These are phyloP conservation scores for Ichneumoninae sp. DNA, from an alignment of 2,888 invertebrate genomes.

Conservation along the genomic window DNA sequence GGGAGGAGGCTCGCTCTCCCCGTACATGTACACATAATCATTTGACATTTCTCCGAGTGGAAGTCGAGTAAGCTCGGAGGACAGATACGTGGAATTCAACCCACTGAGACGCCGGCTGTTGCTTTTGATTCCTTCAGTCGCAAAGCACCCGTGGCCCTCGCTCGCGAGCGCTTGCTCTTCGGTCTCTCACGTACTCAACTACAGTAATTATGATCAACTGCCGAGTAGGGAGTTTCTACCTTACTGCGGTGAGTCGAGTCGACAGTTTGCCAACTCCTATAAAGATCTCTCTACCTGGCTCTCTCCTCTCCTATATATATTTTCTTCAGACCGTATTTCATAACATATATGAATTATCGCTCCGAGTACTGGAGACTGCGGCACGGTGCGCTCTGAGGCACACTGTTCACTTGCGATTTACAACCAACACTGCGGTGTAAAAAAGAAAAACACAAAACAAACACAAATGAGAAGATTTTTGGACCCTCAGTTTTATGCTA, in stretches of 20 bases:
- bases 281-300: neutral
- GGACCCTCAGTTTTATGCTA: neutral
- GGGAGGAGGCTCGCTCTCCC: neutral
- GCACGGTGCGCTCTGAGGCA: neutral
- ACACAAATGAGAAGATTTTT: neutral
- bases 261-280: slow-evolving; percentile 23
- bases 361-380: neutral
- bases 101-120: slow-evolving; percentile 20
- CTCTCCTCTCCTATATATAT: neutral
- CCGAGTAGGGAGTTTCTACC: slow-evolving; percentile 2
- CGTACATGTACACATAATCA: slow-evolving; percentile 44
- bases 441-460: neutral
- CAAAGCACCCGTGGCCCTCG: neutral
- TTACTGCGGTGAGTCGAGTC: slow-evolving; percentile 21
- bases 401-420: neutral
- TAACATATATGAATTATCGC: slow-evolving; percentile 3
- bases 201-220: slow-evolving; percentile 37
- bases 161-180: neutral
- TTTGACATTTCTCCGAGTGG: slow-evolving; percentile 45
- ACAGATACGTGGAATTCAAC: slow-evolving; percentile 22
- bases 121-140: slow-evolving; percentile 12
- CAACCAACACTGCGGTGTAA: neutral
- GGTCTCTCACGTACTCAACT: slow-evolving; percentile 27
- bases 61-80: slow-evolving; percentile 19
- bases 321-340: slow-evolving; percentile 11